Evolutionary conservation across 2,797 vertebrate genomes (phyloP), one percentile per base, ranked within the genome.

Genomic region (Labeo calbasu): DNA sequence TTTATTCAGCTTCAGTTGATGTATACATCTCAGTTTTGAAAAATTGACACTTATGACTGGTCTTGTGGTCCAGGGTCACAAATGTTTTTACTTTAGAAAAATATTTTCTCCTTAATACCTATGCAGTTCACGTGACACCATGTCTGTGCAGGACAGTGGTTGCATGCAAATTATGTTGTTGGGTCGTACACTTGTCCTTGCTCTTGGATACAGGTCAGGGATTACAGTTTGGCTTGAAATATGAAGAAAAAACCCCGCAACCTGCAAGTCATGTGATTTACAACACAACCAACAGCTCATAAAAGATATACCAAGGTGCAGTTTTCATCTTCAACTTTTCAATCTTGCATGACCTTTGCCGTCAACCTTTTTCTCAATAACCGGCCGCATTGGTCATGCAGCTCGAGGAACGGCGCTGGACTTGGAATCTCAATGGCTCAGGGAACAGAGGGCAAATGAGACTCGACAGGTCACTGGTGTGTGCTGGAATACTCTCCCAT

Each of bases 381-480:
- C 77, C 32, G n/a, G 23, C 65, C 36, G 13, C 85, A 80, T 77
- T 73, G 87, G 68, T 69, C 50, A 72, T 32, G 55, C 79, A 78
- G 75, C 77, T 28, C n/a, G 55, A 83, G 84, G 84, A 84, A 46
- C 19, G 68, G 46, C 2, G 19, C 59, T 66, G 85, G 88, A 86
- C 83, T 83, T 79, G 46, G 80, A 82, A 93, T 91, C 91, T 92
- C 89, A 92, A 87, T 89, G 81, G 87, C 85, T 91, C 85, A 86
- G 86, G 70, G 88, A 91, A 84, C 79, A 73, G 85, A 89, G 86
- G 88, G 88, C 88, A 93, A 91, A 94, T 89, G 87, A 83, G 88
- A 92, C 85, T 88, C 90, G 92, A 93, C 84, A 69, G 91, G 92
- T 91, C 91, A 89, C 15, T 79, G 40, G 66, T 79, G 82, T 84